These are phyloP conservation scores for Drosophila sucinea DNA, from an alignment of 1,140 invertebrate species.

Conservation along the genomic window DNA sequence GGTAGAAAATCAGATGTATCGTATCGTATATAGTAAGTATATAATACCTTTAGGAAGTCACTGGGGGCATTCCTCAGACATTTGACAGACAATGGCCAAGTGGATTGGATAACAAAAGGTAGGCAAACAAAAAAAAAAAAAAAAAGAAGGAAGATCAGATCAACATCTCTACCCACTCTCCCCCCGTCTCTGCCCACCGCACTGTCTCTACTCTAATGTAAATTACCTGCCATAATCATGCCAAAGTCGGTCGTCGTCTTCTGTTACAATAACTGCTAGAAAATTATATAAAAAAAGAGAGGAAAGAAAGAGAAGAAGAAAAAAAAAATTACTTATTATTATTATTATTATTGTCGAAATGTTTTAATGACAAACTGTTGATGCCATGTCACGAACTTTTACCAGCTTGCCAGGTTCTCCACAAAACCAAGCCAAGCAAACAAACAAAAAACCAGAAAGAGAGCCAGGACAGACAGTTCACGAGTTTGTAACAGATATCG, in stretches of 20 bases:
- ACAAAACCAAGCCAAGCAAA: neutral
- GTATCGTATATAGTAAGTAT: constrained; percentile 31
- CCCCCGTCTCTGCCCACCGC: constrained; percentile 22
- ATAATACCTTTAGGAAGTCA: constrained; percentile 80
- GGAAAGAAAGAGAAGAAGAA: constrained; percentile 48
- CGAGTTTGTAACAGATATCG: constrained; percentile 80
- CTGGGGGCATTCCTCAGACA: constrained; percentile 29
- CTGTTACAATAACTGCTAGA: constrained; percentile 51
- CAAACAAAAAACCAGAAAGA: neutral
- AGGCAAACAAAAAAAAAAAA: constrained; percentile 51
- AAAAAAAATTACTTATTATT: constrained; percentile 33
- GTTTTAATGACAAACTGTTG: constrained; percentile 82
- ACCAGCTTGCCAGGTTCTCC: constrained; percentile 26
- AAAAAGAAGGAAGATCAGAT: constrained; percentile 46
- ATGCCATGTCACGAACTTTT: constrained; percentile 81
- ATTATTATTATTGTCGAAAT: constrained; percentile 82
- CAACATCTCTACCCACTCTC: constrained; percentile 50
- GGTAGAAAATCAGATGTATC: constrained; percentile 16
- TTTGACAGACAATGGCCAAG: constrained; percentile 45
- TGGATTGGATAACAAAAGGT: constrained; percentile 36
- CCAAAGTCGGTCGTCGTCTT: constrained; percentile 49
- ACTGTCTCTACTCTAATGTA: constrained; percentile 78
- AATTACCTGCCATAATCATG: constrained; percentile 80
- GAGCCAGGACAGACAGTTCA: constrained; percentile 52
- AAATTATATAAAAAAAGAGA: constrained; percentile 44